Base-by-base conservation (phyloP, 2,888 invertebrate genomes). In the Campoplex capitator region DNA sequence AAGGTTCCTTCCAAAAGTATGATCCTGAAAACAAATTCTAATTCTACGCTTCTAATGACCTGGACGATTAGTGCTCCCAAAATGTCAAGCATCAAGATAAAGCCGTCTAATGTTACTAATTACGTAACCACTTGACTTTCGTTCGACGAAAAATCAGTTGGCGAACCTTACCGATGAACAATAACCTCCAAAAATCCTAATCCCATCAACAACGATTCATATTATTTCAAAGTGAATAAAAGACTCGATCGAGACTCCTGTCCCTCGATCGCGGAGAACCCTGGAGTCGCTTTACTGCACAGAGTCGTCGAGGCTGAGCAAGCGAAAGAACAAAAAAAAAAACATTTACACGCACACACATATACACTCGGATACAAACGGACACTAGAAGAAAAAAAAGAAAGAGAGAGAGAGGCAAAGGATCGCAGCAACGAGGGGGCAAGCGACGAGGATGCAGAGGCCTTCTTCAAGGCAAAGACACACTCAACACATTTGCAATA, bases 361-460 rank as follows among this genome's bases (percentile, higher is more conserved):
- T 45, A 58, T 58, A 62, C 54, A 48, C 23, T 8, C 8, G 7
- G 9, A 23, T 28, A 28, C 32, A 32, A 3, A 16, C 32, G 4
- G 1, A 32, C 62, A 45, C 13, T 35, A 73, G 3, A 38, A 58
- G 32, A 45, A 56, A 38, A 38, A 38, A 38, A 38, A 38, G 38
- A 38, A 6, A 38, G 54, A 62, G 23, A 54, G 56, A 58, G 18
- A 58, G 45, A 75, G 75, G 38, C 70, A 45, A 68, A 77, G 76
- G 83, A 83, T 83, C 68, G 77, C 18, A 75, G 56, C 65, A 38
- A 56, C 62, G 67, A 23, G 48, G 42, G 58, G 28, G 28, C 67
- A 73, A 80, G 71, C 76, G 79, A 86, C 56, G 80, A 86, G 83
- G 79, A 84, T 77, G 81, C 82, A 62, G 58, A 77, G 71, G 73